phyloP scores from a whole-genome alignment of 2,113 vertebrate species.

The Forbesichthys papilliferus region DNA sequence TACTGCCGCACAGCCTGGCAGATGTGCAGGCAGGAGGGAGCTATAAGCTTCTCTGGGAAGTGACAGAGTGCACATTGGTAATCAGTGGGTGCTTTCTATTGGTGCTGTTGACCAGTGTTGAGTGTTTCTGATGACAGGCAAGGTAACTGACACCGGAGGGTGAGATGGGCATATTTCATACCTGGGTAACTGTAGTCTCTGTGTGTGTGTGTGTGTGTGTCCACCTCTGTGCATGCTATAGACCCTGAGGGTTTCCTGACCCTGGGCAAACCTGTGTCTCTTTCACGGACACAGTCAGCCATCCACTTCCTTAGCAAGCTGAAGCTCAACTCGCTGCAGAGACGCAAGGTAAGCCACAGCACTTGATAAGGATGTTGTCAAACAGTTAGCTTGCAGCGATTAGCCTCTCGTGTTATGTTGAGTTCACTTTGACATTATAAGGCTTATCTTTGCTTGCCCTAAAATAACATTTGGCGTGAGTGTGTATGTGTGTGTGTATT shows the following conservation, averaged over 20 bases:
- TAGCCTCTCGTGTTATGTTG: no score
- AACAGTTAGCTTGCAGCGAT: no score
- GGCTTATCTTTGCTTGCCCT: no score
- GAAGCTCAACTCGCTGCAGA: constrained; percentile 83
- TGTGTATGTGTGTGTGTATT: neutral
- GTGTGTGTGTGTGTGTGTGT: constrained; percentile 8
- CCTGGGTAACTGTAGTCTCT: neutral
- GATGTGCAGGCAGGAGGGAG: constrained; percentile 57
- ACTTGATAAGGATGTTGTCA: no score
- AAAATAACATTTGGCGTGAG: no score
- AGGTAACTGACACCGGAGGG: neutral
- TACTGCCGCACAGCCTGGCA: constrained; percentile 32
- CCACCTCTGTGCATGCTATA: constrained; percentile 37
- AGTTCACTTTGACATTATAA: no score
- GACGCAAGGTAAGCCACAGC: constrained; percentile 71
- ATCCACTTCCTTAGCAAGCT: constrained; percentile 90
- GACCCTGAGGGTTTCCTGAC: constrained; percentile 46
- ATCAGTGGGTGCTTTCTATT: neutral
- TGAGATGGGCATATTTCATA: constrained; percentile 6
- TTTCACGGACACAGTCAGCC: constrained; percentile 71
- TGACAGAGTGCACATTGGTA: constrained; percentile 31
- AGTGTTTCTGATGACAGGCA: constrained; percentile 1
- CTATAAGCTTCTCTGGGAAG: constrained; percentile 47
- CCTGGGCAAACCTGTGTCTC: constrained; percentile 52
- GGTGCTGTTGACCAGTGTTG: no score